Conservation (phyloP, 2,113 vertebrate genomes). For the Gymnarchus niloticus region DNA sequence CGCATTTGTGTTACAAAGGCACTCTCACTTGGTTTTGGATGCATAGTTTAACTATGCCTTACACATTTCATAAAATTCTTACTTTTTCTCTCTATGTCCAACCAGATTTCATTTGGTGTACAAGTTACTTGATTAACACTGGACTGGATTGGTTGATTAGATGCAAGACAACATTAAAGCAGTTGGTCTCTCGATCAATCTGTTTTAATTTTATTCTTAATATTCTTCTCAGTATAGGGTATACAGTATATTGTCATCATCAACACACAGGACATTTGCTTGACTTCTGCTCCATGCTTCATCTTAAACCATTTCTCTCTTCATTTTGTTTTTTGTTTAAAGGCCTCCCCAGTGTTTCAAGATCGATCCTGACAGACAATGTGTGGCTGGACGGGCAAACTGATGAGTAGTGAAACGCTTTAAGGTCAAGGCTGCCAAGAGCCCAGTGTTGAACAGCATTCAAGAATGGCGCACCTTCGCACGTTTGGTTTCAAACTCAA, state of each 20-base stretch:
- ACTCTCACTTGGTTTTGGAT: too few species aligned
- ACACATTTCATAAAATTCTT: neutral
- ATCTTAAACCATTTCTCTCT: neutral
- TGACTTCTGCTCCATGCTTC: neutral
- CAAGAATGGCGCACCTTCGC: neutral
- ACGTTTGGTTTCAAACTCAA: neutral
- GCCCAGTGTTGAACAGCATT: neutral
- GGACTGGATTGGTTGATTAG: neutral
- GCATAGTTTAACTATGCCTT: neutral
- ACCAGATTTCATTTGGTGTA: neutral
- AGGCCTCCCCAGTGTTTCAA: neutral
- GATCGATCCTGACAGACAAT: too few species aligned
- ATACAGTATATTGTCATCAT: neutral
- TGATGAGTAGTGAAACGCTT: neutral
- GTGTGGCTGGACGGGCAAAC: neutral
- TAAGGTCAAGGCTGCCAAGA: neutral
- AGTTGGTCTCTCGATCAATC: neutral
- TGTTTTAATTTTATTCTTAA: neutral
- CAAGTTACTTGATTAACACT: neutral
- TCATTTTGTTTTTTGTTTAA: neutral
- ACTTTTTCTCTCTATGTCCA: neutral
- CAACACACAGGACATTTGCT: neutral
- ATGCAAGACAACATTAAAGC: neutral
- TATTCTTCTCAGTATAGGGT: neutral
- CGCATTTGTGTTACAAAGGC: neutral